Evolutionary conservation across 1,140 invertebrate genomes (phyloP).

Genomic region (Zaprionus nigranus): DNA sequence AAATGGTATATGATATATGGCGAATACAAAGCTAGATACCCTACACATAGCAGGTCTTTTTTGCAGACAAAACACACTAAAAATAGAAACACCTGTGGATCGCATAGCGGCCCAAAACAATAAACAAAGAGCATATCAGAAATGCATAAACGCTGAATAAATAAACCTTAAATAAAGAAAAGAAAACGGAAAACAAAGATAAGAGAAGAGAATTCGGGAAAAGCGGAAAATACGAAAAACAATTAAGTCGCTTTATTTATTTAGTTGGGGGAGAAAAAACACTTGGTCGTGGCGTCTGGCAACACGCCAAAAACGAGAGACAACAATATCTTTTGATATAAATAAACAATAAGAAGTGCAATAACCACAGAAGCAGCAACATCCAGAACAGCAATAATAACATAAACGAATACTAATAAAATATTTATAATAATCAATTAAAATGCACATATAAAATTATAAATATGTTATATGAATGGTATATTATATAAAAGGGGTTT

Average conservation of each 20-base stretch:
- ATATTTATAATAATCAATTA: slow-evolving; percentile 3
- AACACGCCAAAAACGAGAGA: slow-evolving; percentile 46
- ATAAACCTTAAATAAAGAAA: slow-evolving; percentile 33
- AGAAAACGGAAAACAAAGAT: neutral
- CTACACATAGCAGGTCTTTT: no score
- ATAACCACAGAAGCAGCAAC: slow-evolving; percentile 42
- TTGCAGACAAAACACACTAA: slow-evolving; percentile 11
- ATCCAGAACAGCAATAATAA: slow-evolving; percentile 23
- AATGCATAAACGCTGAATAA: slow-evolving; percentile 25
- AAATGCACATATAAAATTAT: neutral
- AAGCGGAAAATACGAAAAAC: slow-evolving; percentile 9
- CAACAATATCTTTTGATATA: slow-evolving; percentile 52
- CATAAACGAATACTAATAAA: neutral
- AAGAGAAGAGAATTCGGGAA: neutral
- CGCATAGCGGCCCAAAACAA: slow-evolving; percentile 13
- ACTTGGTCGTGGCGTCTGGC: slow-evolving; percentile 45
- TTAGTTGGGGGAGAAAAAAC: slow-evolving; percentile 30
- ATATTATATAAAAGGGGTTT: no score
- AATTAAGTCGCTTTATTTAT: slow-evolving; percentile 50
- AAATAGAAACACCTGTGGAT: slow-evolving; percentile 52
- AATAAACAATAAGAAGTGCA: slow-evolving; percentile 60
- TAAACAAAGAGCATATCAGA: slow-evolving; percentile 47
- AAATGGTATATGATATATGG: neutral
- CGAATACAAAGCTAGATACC: neutral
- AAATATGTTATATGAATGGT: neutral